Percentiles rank a stretch among this genome's conserved stretches.
phyloP scores from a whole-genome alignment of 2,888 invertebrate genomes.

The Timema podura region DNA sequence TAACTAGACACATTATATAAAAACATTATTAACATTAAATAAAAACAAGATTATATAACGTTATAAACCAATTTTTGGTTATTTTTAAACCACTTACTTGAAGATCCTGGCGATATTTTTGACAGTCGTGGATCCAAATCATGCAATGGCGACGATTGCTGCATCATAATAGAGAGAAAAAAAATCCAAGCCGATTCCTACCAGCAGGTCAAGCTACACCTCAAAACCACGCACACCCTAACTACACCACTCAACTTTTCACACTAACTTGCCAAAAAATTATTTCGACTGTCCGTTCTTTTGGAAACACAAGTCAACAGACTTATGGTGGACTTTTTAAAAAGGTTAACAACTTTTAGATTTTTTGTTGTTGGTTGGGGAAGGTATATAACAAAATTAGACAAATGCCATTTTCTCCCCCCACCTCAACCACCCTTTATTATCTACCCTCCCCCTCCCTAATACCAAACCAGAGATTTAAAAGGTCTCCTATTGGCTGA shows the following conservation, averaged over 20 bases:
- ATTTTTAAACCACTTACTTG: slow-evolving; percentile 25
- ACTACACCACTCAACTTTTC: too few species aligned
- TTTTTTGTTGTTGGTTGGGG: not conserved
- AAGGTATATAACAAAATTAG: too few species aligned
- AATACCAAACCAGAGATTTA: not conserved
- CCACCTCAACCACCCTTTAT: not conserved
- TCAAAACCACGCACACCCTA: too few species aligned
- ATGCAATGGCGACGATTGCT: slow-evolving; percentile 21
- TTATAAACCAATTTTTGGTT: not conserved
- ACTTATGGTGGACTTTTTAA: not conserved
- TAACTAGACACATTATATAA: not conserved
- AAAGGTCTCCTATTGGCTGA: slow-evolving; percentile 18
- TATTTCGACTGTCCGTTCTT: too few species aligned
- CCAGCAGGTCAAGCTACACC: too few species aligned
- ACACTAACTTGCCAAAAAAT: too few species aligned
- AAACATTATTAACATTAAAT: not conserved
- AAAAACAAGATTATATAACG: too few species aligned
- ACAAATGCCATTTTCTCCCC: too few species aligned
- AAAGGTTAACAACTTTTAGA: slow-evolving; percentile 9
- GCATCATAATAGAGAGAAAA: slow-evolving; percentile 11
- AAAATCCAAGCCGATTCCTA: too few species aligned
- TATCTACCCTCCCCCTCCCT: slow-evolving; percentile 3
- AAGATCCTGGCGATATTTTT: slow-evolving; percentile 27
- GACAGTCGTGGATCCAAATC: slow-evolving; percentile 25
- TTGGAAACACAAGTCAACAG: not conserved